Evolutionary conservation across 2,113 vertebrate genomes (phyloP), one percentile per base, ranked within the genome.

Genomic region (Ophthalmolycus amberensis): DNA sequence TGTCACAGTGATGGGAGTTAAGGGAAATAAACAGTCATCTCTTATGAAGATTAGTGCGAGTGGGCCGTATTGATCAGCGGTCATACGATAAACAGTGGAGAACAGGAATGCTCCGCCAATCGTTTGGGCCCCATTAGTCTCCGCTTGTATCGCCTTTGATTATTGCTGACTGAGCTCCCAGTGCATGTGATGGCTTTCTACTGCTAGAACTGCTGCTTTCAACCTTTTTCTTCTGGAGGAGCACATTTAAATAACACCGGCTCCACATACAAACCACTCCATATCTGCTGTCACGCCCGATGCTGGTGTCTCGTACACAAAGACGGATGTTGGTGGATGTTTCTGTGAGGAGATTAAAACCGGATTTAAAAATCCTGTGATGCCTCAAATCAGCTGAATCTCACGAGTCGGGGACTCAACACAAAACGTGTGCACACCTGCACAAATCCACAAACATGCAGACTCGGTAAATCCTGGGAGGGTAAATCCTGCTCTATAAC

Each of bases 51-150:
- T 89, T 86, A 85, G 89, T 86, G 83, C 80, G 77, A 91, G 89
- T 88, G 89, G 70, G 64, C 78, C 1, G 20, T 91, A 93, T 94
- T 88, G 93, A 94, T 94, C 89, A 74, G 88, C 32, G 93, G 91
- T 87, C 92, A 86, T 83, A 86, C 84, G 82, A 89, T 88, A 83
- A 91, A 92, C 90, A 82, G 90, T 9, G 84, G 86, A 90, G 88
- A 82, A 89, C 83, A 72, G 82, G 64, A 86, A 77, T 74, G 84
- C 59, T 81, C 87, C 69, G 89, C 88, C 83, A 63, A 92, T 93
- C 85, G 90, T 89, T 91, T 48, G 80, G 85, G 87, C 83, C 83
- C 87, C 91, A 93, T 94, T 90, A 93, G 92, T 65, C 79, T 84
- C 80, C 60, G 80, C 86, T 73, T 77, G 82, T 75, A 85, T 71